These are phyloP conservation scores for Apotomis betuletana DNA, from an alignment of 2,888 invertebrate species.

Conservation along the genomic window DNA sequence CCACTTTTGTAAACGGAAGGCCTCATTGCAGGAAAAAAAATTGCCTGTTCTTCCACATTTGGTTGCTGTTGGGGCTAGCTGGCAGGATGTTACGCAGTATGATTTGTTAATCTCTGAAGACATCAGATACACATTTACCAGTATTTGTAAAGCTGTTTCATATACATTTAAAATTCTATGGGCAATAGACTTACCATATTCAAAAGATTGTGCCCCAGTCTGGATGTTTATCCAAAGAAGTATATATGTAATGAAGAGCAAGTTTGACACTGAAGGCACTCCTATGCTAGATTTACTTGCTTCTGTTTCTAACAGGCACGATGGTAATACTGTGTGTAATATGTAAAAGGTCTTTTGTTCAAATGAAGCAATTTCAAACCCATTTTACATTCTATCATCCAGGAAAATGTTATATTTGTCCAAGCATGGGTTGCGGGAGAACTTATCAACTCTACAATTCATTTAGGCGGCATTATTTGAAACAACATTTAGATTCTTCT, in stretches of 20 bases:
- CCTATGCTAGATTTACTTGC: conserved; percentile 29
- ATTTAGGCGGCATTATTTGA: conserved; percentile 10
- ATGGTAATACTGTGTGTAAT: conserved; percentile 23
- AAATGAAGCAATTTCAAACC: conserved; percentile 17
- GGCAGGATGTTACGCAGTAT: conserved; percentile 12
- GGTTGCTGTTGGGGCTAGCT: conserved; percentile 1
- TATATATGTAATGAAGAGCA: conserved; percentile 26
- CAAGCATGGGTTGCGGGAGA: not conserved
- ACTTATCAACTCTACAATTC: conserved; percentile 14
- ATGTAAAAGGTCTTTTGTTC: conserved; percentile 21
- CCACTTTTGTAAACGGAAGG: not conserved
- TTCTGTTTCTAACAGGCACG: conserved; percentile 21
- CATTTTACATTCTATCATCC: conserved; percentile 16
- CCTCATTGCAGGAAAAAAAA: conserved; percentile 8
- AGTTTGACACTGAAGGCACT: conserved; percentile 25
- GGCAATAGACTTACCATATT: conserved; percentile 22
- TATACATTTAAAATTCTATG: conserved; percentile 22
- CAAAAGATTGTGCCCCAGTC: conserved; percentile 17
- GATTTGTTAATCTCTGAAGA: conserved; percentile 18
- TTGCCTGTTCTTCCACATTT: conserved; percentile 12
- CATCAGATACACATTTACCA: conserved; percentile 18
- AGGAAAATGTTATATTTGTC: conserved; percentile 1
- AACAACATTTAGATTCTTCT: conserved; percentile 6
- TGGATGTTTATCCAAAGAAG: conserved; percentile 28
- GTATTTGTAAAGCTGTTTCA: conserved; percentile 9